Evolutionary conservation across 2,888 invertebrate genomes (phyloP).

Genomic region (Myopa testacea): DNA sequence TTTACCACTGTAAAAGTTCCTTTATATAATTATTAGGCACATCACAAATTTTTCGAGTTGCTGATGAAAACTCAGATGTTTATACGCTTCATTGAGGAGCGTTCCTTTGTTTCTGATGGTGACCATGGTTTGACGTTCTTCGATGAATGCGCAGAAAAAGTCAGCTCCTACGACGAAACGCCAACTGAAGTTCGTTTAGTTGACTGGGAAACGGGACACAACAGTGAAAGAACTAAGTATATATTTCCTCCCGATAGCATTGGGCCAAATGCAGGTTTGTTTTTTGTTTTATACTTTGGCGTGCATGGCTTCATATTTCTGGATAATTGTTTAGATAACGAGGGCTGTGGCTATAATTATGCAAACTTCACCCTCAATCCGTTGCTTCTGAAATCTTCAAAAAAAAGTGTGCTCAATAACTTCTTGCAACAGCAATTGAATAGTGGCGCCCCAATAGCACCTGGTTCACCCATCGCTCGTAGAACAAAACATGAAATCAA

Average conservation of each 20-base stretch:
- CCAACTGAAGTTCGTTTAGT: slow-evolving; percentile 76
- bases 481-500: slow-evolving; percentile 96
- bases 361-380: slow-evolving; percentile 75
- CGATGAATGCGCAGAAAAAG: slow-evolving; percentile 94
- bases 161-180: slow-evolving; percentile 71
- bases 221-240: slow-evolving; percentile 92
- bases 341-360: slow-evolving; percentile 70
- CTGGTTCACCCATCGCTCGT: slow-evolving; percentile 91
- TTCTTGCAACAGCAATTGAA: slow-evolving; percentile 64
- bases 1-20: background rate
- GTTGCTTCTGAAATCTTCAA: slow-evolving; percentile 69
- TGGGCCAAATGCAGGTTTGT: slow-evolving; percentile 47
- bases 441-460: slow-evolving; percentile 69
- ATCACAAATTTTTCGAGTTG: slow-evolving; percentile 88
- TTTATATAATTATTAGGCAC: slow-evolving; percentile 69
- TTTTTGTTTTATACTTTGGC: background rate
- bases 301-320: background rate
- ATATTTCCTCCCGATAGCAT: slow-evolving; percentile 90
- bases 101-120: slow-evolving; percentile 98
- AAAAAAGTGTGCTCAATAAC: slow-evolving; percentile 60
- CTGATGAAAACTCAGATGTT: slow-evolving; percentile 97
- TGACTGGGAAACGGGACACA: slow-evolving; percentile 83
- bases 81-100: slow-evolving; percentile 97
- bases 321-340: slow-evolving; percentile 47
- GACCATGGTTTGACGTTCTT: slow-evolving; percentile 96